phyloP scores from a whole-genome alignment of 2,888 invertebrate species.

The Drosophila basisetae region DNA sequence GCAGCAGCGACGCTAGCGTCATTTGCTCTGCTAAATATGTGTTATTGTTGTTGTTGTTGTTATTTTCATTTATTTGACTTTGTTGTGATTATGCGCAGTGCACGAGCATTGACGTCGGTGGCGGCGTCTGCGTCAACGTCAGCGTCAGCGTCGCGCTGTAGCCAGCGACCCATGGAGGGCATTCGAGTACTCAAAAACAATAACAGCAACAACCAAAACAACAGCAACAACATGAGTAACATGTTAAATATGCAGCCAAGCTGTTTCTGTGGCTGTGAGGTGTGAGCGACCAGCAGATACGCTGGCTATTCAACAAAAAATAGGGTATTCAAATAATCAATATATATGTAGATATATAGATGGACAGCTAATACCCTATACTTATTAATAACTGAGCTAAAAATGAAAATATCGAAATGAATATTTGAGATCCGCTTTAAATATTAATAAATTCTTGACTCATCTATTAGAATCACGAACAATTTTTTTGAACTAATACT shows the following conservation, averaged over 20 bases:
- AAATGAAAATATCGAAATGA: not conserved
- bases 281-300: constrained; percentile 15
- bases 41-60: constrained; percentile 39
- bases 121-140: constrained; percentile 26
- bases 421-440: not conserved
- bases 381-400: not conserved
- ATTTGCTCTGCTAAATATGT: constrained; percentile 39
- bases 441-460: not conserved
- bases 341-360: not conserved
- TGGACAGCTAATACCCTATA: not conserved
- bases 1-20: constrained; percentile 18
- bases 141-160: constrained; percentile 47
- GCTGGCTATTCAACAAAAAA: not conserved
- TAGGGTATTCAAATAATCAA: not conserved
- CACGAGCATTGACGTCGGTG: constrained; percentile 44
- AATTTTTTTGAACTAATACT: not conserved
- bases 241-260: constrained; percentile 34
- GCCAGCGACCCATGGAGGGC: constrained; percentile 79
- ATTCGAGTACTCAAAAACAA: constrained; percentile 65
- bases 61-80: constrained; percentile 74
- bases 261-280: not conserved
- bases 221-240: constrained; percentile 41
- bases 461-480: not conserved
- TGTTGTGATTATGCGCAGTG: constrained; percentile 81
- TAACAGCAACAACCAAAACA: constrained; percentile 42